Evolutionary conservation across 2,797 vertebrate species (phyloP).

Genomic region (Gallinago nigripennis): DNA sequence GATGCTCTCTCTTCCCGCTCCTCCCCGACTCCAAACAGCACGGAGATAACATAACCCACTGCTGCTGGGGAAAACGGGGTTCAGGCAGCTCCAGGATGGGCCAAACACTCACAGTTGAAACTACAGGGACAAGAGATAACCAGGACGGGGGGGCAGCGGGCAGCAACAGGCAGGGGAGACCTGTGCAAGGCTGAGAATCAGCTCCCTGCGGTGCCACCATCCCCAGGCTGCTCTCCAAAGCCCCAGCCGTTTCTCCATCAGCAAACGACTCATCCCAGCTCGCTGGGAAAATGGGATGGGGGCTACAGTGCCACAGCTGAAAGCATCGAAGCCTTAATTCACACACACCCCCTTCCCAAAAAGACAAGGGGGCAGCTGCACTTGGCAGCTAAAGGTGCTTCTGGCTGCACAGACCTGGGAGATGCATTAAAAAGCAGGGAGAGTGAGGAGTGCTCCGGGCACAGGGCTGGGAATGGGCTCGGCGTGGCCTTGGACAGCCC

Average conservation of each 20-base stretch:
- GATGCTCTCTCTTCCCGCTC: neutral
- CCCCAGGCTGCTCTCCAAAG: neutral
- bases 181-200: neutral
- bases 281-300: neutral
- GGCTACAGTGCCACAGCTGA: neutral
- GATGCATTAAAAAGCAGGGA: neutral
- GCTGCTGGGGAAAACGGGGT: neutral
- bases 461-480: neutral
- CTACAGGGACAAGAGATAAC: neutral
- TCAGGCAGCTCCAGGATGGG: neutral
- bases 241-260: neutral
- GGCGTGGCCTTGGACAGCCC: neutral
- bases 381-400: neutral
- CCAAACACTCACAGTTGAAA: neutral
- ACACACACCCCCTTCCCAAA: no score
- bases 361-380: neutral
- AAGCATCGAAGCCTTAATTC: neutral
- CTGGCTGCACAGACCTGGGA: neutral
- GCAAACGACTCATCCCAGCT: neutral
- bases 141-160: accelerated
- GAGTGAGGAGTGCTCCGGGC: neutral
- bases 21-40: neutral
- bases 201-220: accelerated
- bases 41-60: neutral
- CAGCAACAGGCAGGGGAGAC: neutral